Evolutionary conservation across 2,113 vertebrate species (phyloP).

Genomic region (Astur gentilis): DNA sequence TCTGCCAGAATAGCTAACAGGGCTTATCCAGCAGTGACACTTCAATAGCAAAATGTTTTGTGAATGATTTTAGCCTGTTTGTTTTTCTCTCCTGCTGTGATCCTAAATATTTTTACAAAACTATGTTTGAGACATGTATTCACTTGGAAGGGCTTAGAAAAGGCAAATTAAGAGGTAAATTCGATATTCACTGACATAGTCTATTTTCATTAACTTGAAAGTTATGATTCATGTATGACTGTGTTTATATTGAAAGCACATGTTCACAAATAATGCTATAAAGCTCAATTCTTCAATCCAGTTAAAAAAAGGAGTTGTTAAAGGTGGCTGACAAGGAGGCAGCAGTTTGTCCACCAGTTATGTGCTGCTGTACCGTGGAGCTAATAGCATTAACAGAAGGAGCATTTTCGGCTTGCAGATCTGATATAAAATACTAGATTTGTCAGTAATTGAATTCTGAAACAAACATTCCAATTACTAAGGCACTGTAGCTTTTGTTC

Average conservation of each 20-base stretch:
- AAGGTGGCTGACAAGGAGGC: constrained; percentile 56
- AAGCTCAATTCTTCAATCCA: constrained; percentile 19
- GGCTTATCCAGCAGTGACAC: neutral
- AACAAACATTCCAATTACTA: constrained; percentile 68
- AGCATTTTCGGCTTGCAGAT: constrained; percentile 70
- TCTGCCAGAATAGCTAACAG: constrained; percentile 33
- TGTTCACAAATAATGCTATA: neutral
- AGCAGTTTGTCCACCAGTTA: constrained; percentile 65
- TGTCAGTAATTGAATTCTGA: constrained; percentile 73
- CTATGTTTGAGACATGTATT: neutral
- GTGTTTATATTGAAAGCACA: constrained; percentile 9
- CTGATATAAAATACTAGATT: constrained; percentile 67
- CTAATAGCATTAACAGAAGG: constrained; percentile 66
- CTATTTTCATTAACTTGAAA: constrained; percentile 9
- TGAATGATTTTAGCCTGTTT: constrained; percentile 44
- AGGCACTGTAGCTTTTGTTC: constrained; percentile 46
- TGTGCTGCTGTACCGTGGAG: constrained; percentile 43
- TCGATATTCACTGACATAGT: neutral
- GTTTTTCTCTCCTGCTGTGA: constrained; percentile 29
- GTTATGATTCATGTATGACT: neutral
- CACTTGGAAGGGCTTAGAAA: neutral
- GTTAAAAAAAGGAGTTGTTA: constrained; percentile 49
- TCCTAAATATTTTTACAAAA: neutral
- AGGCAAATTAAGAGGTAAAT: constrained; percentile 8
- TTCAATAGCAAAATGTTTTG: constrained; percentile 23